Evolutionary conservation across 2,797 vertebrate species (phyloP), one percentile per base, ranked within the genome.

Genomic region (Dendrocincla tyrannina): DNA sequence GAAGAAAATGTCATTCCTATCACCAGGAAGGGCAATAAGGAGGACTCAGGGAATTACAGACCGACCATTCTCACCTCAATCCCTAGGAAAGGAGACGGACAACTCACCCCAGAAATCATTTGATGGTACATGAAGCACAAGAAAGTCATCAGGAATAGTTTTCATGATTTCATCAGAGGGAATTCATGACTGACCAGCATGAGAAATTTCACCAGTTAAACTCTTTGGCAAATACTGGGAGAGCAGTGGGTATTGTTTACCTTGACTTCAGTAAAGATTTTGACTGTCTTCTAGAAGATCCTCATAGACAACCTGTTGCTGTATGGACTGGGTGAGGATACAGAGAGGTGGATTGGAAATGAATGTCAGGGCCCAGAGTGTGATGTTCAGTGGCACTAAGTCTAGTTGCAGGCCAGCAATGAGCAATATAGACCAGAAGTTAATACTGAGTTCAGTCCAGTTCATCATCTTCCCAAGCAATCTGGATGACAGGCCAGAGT

Each of bases 131-230:
- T 22, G 11, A 53, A 58, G 17, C 18, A 39, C 4, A 50, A 64
- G 24, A 66, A 69, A 24, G 32, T 67, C 8, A 56, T 56, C 22
- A 56, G 25, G 2, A 42, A 14, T 12, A 46, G 16, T 60, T 13
- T 35, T 11, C 4, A 13, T 7, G 11, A 11, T 5, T 75, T 52
- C 28, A 17, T 3, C 0, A 4, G 13, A 3, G 9, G 5, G 4
- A 79, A 60, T n/a, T 13, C 11, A 24, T 67, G 33, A 8, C 47
- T 81, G 32, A 49, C 32, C 32, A 69, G 3, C 10, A 20, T 27
- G 11, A 77, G 25, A 52, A 58, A 39, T 22, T 28, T 68, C n/a
- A 68, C 28, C 11, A 58, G 10, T 16, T 2, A 73, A 63, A 63
- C 19, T 4, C 1, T 10, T 68, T 50, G 27, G 32, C 25, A 52